Base-by-base conservation (phyloP, 2,888 invertebrate genomes). In the Nesidiocoris tenuis region DNA sequence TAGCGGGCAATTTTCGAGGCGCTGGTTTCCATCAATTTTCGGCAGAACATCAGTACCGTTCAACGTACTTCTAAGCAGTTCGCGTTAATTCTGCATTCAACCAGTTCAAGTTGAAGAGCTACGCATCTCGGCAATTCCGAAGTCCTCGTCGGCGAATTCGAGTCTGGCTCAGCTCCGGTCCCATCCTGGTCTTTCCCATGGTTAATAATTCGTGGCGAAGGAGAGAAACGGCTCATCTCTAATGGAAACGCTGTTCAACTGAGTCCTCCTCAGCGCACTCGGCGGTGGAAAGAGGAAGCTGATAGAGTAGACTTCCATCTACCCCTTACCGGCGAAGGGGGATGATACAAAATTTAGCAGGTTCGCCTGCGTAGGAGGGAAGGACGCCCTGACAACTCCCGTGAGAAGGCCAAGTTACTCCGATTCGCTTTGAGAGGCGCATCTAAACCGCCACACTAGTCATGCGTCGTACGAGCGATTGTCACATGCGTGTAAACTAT, bases 231-330 rank as follows among this genome's bases (percentile, higher is more conserved):
- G 72, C 72, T 72, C 72, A 72, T 72, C 63, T 72, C 72, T 72
- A 72, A 72, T 72, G 72, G 72, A 72, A 72, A 39, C 61, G 61
- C 23, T 39, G 72, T 77, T 72, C 64, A 56, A 74, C 77, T 57
- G 75, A 77, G 59, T 1, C 61, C 2, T 23, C 55, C 76, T 23
- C 3, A 39, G 39, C 39, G 39, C 61, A 17, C 39, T 24, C 17
- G 54, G 17, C 39, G 39, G 5, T 39, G 39, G 39, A 3, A n/a
- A n/a, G n/a, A n/a, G n/a, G n/a, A 39, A 39, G 5, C 39, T 39
- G 39, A 39, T 39, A 39, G 39, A 39, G 39, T 39, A 39, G 39
- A 39, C 39, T 39, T 39, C 39, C 39, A 39, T 39, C 39, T 39
- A 39, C 12, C 39, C 61, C 61, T 61, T 61, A 61, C 5, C 61